Percentiles rank a stretch among this genome's conserved stretches.
These are phyloP conservation scores for Troides aeacus DNA, from an alignment of 2,888 invertebrate species.

Conservation along the genomic window DNA sequence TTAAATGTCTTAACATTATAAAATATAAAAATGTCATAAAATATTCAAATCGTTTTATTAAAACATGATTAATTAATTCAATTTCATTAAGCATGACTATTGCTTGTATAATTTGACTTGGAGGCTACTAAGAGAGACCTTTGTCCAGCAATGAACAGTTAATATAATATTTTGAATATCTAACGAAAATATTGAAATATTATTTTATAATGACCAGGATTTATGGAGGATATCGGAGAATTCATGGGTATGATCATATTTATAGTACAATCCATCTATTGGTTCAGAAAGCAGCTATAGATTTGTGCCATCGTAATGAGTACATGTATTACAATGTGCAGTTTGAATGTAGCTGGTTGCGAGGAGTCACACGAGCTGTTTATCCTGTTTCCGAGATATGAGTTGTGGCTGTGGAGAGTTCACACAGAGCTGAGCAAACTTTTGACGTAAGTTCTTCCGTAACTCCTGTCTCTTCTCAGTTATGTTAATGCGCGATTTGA, in stretches of 20 bases:
- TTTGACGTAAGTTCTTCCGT: constrained; percentile 88
- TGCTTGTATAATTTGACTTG: constrained; percentile 1
- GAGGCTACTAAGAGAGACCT: no score
- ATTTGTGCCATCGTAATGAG: constrained; percentile 31
- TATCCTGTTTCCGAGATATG: constrained; percentile 43
- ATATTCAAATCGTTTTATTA: constrained; percentile 30
- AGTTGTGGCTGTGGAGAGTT: constrained; percentile 62
- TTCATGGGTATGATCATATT: constrained; percentile 27
- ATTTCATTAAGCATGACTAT: background rate
- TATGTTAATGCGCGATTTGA: constrained; percentile 89
- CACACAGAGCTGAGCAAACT: constrained; percentile 89
- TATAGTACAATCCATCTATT: constrained; percentile 27
- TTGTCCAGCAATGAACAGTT: no score
- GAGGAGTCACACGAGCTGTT: constrained; percentile 48
- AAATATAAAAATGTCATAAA: constrained; percentile 28
- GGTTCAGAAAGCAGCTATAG: constrained; percentile 29
- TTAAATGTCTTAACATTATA: constrained; percentile 19
- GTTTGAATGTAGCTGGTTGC: constrained; percentile 41
- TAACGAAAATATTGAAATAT: constrained; percentile 23
- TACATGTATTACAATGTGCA: constrained; percentile 36
- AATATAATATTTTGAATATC: background rate
- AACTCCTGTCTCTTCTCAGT: constrained; percentile 90
- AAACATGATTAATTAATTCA: background rate
- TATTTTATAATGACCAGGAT: constrained; percentile 10
- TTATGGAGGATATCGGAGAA: constrained; percentile 10